These are phyloP conservation scores for Oryzias melastigma DNA, from an alignment of 2,113 vertebrate species.

Conservation along the genomic window DNA sequence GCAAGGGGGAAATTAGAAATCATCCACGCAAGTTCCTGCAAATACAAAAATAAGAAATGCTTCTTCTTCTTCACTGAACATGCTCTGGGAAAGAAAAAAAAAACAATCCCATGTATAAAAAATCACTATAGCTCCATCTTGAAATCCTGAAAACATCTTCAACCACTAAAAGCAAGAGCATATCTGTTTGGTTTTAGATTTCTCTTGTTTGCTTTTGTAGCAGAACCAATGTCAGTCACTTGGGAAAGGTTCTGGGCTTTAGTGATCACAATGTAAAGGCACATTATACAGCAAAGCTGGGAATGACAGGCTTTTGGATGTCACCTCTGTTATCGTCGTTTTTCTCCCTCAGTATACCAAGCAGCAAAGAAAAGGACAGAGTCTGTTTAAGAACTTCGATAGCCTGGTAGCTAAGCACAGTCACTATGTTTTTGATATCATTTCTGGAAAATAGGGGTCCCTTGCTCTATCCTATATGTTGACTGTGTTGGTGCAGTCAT, in stretches of 20 bases:
- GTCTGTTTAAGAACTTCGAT: constrained; percentile 25
- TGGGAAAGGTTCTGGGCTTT: constrained; percentile 34
- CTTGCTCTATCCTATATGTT: constrained; percentile 20
- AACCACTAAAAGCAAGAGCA: constrained; percentile 18
- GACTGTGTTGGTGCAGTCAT: constrained; percentile 27
- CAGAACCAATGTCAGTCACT: constrained; percentile 30
- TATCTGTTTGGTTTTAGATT: constrained; percentile 47
- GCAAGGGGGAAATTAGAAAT: constrained; percentile 70
- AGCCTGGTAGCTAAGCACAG: constrained; percentile 35
- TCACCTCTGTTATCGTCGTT: constrained; percentile 37
- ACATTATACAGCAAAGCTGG: constrained; percentile 40
- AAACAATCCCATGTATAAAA: constrained; percentile 41
- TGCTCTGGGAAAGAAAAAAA: constrained; percentile 21
- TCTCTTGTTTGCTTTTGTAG: constrained; percentile 29
- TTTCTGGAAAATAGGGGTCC: constrained; percentile 30
- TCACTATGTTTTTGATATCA: constrained; percentile 30
- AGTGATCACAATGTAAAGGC: constrained; percentile 37
- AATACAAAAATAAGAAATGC: constrained; percentile 21
- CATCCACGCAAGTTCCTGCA: constrained; percentile 66
- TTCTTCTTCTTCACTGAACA: constrained; percentile 35
- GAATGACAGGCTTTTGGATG: constrained; percentile 27
- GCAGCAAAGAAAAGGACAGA: constrained; percentile 37
- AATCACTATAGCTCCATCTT: constrained; percentile 40
- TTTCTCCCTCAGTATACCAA: constrained; percentile 20
- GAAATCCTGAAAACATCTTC: constrained; percentile 41